phyloP scores from a whole-genome alignment of 2,797 vertebrate genomes.

The Delichon dasypus region DNA sequence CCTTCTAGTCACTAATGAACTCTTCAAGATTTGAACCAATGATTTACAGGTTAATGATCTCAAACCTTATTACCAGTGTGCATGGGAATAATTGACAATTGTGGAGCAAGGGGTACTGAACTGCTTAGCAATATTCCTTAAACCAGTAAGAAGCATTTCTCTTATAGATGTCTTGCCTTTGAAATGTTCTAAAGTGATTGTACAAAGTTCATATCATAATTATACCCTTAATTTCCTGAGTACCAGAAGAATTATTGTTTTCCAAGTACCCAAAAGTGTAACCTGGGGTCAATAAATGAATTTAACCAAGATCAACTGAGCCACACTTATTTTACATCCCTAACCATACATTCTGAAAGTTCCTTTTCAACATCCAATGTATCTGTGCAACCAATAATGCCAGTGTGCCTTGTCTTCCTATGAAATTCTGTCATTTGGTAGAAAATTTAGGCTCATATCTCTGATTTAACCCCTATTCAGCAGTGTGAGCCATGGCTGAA shows the following conservation, averaged over 20 bases:
- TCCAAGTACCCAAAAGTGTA: not conserved
- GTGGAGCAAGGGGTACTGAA: not conserved
- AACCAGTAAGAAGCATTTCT: not conserved
- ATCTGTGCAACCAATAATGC: not conserved
- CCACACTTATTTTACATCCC: not conserved
- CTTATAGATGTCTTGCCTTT: not conserved
- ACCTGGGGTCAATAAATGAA: not conserved
- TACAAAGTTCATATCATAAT: not conserved
- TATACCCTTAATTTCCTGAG: not conserved
- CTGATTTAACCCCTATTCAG: constrained; percentile 25
- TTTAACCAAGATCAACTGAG: not conserved
- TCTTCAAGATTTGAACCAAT: constrained; percentile 38
- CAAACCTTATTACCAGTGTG: not conserved
- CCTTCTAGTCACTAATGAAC: constrained; percentile 40
- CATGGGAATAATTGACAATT: constrained; percentile 25
- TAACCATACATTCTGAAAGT: not conserved
- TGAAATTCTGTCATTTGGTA: not conserved
- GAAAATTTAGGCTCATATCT: not conserved
- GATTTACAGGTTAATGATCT: constrained; percentile 57
- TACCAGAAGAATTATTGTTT: not conserved
- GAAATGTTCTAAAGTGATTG: not conserved
- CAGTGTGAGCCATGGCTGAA: not conserved
- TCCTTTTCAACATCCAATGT: not conserved
- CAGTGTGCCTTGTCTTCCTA: not conserved
- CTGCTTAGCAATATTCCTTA: not conserved